Percentiles rank a stretch among this genome's conserved stretches.
These are phyloP conservation scores for Sebastes goodei DNA, from an alignment of 2,797 vertebrate species.

Conservation along the genomic window DNA sequence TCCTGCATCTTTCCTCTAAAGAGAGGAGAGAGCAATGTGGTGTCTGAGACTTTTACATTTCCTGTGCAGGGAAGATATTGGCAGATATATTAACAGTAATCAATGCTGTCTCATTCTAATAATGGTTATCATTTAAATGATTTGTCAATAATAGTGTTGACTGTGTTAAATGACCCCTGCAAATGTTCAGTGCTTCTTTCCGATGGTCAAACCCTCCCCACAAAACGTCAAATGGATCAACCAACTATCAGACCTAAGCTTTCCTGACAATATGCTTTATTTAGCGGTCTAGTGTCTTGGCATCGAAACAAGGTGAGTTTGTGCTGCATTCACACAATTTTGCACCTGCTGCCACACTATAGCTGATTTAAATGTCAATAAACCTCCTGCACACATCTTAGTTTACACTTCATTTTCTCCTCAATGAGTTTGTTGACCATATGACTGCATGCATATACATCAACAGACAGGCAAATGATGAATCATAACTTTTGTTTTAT, in stretches of 20 bases:
- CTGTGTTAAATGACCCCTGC: not conserved
- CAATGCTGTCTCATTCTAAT: conserved; percentile 1
- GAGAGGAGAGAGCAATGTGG: not conserved
- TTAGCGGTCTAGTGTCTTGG: not conserved
- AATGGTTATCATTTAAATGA: not conserved
- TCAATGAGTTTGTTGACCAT: not conserved
- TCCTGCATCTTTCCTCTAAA: not conserved
- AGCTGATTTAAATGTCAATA: not conserved
- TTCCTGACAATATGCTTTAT: not conserved
- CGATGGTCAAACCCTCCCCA: not conserved
- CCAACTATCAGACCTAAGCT: not conserved
- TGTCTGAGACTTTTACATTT: not conserved
- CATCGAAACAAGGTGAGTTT: not conserved
- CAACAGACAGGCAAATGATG: not conserved
- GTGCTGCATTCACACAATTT: not conserved
- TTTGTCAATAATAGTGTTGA: conserved; percentile 5
- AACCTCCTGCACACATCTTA: not conserved
- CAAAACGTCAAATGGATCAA: not conserved
- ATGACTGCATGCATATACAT: not conserved
- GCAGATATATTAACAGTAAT: conserved; percentile 19
- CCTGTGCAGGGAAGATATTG: conserved; percentile 9
- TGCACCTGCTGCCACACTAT: not conserved
- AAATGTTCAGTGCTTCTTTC: not conserved
- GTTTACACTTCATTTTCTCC: not conserved
- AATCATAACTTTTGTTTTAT: not conserved